phyloP scores from a whole-genome alignment of 1,140 invertebrate species.

The Drosophila funebris region DNA sequence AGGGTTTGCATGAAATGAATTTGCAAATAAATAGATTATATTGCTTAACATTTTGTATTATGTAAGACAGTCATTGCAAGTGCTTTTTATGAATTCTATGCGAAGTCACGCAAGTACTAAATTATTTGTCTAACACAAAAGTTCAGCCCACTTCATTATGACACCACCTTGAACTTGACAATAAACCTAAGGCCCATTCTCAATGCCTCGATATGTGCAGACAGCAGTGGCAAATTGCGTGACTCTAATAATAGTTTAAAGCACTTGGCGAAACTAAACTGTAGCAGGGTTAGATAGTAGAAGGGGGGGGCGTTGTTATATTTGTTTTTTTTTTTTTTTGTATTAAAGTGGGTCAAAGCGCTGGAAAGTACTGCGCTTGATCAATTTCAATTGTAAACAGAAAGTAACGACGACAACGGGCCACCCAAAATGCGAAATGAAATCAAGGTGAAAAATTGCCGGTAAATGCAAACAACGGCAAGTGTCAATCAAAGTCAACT shows the following conservation, averaged over 20 bases:
- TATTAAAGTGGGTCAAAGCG: slow-evolving; percentile 51
- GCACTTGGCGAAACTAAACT: slow-evolving; percentile 28
- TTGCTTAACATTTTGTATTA: not conserved
- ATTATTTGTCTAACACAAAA: not conserved
- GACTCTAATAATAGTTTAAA: slow-evolving; percentile 49
- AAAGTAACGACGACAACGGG: slow-evolving; percentile 16
- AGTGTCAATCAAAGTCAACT: slow-evolving; percentile 78
- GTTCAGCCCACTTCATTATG: not conserved
- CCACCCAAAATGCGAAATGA: slow-evolving; percentile 66
- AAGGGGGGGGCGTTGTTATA: not conserved
- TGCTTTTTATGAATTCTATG: slow-evolving; percentile 1
- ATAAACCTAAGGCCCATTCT: slow-evolving; percentile 10
- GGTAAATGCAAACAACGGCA: slow-evolving; percentile 73
- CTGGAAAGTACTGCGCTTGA: slow-evolving; percentile 42
- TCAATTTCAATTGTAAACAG: slow-evolving; percentile 57
- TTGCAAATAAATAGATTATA: too few species aligned
- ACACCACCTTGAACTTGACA: slow-evolving; percentile 64
- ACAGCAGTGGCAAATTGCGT: slow-evolving; percentile 54
- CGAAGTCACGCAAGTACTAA: slow-evolving; percentile 15
- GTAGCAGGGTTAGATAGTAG: slow-evolving; percentile 5
- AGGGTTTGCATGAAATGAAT: too few species aligned
- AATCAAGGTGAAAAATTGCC: slow-evolving; percentile 61
- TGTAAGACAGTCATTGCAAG: not conserved
- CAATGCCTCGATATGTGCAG: slow-evolving; percentile 6
- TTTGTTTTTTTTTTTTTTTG: too few species aligned